A percentile compares a stretch with the other conserved stretches of the same genome.
Evolutionary conservation across 2,797 vertebrate species (phyloP).

Genomic region (Hoplostethus mediterraneus): DNA sequence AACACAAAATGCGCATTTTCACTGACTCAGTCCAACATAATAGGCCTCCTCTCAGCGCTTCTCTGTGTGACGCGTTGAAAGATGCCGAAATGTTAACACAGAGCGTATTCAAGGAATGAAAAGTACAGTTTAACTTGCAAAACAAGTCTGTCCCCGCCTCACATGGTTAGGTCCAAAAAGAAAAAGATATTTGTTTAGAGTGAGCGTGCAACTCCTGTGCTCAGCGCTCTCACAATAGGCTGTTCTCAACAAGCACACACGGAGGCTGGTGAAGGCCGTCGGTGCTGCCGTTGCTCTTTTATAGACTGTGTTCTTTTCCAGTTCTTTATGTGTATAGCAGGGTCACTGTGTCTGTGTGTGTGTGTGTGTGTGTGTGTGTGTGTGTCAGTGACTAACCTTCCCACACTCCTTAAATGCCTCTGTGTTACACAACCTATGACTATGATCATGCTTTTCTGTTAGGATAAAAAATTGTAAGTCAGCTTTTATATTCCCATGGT

Average conservation of each 20-base stretch:
- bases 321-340: slow-evolving; percentile 42
- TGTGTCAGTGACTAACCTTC: slow-evolving; percentile 32
- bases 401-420: slow-evolving; percentile 25
- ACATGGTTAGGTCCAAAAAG: slow-evolving; percentile 20
- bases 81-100: neutral
- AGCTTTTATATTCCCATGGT: neutral
- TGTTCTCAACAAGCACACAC: slow-evolving; percentile 35
- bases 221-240: slow-evolving; percentile 41
- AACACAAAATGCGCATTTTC: slow-evolving; percentile 16
- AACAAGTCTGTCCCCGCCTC: neutral
- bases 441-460: slow-evolving; percentile 5
- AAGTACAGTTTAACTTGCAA: neutral
- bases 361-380: slow-evolving; percentile 2
- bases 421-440: slow-evolving; percentile 30
- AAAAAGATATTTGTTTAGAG: slow-evolving; percentile 32
- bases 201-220: slow-evolving; percentile 54
- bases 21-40: slow-evolving; percentile 25
- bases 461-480: neutral
- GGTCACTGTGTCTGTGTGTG: slow-evolving; percentile 18
- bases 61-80: neutral
- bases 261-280: slow-evolving; percentile 59
- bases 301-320: slow-evolving; percentile 49
- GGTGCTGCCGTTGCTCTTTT: slow-evolving; percentile 28
- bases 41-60: neutral
- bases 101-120: neutral